A percentile compares a stretch with the other conserved stretches of the same genome.
Conservation (phyloP, 1,140 invertebrate genomes). For the Daktulosphaira vitifoliae region DNA sequence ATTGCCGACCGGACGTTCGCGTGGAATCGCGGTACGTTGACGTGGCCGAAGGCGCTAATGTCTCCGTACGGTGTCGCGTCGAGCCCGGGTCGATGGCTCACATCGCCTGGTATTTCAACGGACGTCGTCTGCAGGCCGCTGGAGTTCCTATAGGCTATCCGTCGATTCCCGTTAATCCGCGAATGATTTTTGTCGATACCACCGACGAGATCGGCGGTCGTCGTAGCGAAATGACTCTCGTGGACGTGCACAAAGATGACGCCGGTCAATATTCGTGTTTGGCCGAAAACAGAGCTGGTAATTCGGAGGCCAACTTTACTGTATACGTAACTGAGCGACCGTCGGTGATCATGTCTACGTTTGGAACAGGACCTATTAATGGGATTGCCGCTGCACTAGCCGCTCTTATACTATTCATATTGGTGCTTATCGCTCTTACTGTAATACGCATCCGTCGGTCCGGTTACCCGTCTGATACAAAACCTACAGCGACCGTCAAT, state of each 20-base stretch:
- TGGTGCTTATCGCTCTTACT: slow-evolving; percentile 64
- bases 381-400: slow-evolving; percentile 73
- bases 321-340: slow-evolving; percentile 67
- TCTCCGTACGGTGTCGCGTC: slow-evolving; percentile 51
- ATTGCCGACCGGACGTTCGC: slow-evolving; percentile 71
- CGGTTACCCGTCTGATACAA: slow-evolving; percentile 8
- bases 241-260: slow-evolving; percentile 77
- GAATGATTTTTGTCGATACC: slow-evolving; percentile 68
- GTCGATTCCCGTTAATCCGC: slow-evolving; percentile 50
- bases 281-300: slow-evolving; percentile 77
- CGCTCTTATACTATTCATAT: slow-evolving; percentile 66
- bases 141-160: slow-evolving; percentile 55
- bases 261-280: slow-evolving; percentile 83
- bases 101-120: slow-evolving; percentile 81
- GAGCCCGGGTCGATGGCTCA: slow-evolving; percentile 61
- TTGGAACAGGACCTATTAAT: slow-evolving; percentile 75
- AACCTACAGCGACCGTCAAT: neutral
- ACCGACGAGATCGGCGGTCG: slow-evolving; percentile 52
- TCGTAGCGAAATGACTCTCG: slow-evolving; percentile 69
- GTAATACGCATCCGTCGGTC: slow-evolving; percentile 43
- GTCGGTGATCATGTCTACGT: slow-evolving; percentile 61
- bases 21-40: slow-evolving; percentile 66
- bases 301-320: slow-evolving; percentile 82
- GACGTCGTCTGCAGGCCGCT: slow-evolving; percentile 61
- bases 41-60: slow-evolving; percentile 63